Evolutionary conservation across 2,888 invertebrate species (phyloP), one percentile per base, ranked within the genome.

Genomic region (Hirtodrosophila cameraria): DNA sequence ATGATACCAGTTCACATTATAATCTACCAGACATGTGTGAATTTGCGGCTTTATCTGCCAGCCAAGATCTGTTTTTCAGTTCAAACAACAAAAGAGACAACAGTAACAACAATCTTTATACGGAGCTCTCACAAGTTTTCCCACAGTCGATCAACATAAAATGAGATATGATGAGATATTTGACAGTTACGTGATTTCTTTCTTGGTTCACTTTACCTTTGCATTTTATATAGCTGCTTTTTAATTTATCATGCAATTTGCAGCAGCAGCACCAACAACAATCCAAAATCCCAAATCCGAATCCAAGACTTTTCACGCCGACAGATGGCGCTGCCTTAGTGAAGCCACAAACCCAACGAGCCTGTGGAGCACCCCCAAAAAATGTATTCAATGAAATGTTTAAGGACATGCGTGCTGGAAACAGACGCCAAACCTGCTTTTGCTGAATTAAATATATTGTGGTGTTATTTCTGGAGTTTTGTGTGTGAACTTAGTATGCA

Each of bases 161-260:
- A 78, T 75, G 74, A 69, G 77, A 84, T 80, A 86, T 80, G 85
- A 74, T 73, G 75, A 74, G 74, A 86, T 84, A 77, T 87, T 86
- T 86, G 88, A 86, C 88, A 84, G 85, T 82, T 87, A 87, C 88
- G 88, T 87, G 88, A 87, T 86, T 77, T 86, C 79, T 83, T 81
- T 72, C 65, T 57, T 58, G 74, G 57, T 33, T 45, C 50, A 39
- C 36, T 38, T 54, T 49, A 33, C 18, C 36, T 45, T 46, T 59
- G 36, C 46, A 18, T 63, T 63, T 63, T 45, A 52, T 74, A 33
- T 68, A 18, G 25, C 31, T 43, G 18, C 5, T 46, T 31, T 48
- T 49, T 54, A 39, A 55, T 54, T 49, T 67, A 53, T 49, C 53
- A 70, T 60, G 75, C 60, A 65, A 64, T 66, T 78, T 68, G 74